These are phyloP conservation scores for Tetropium fuscum DNA, from an alignment of 2,888 invertebrate species.

Conservation along the genomic window DNA sequence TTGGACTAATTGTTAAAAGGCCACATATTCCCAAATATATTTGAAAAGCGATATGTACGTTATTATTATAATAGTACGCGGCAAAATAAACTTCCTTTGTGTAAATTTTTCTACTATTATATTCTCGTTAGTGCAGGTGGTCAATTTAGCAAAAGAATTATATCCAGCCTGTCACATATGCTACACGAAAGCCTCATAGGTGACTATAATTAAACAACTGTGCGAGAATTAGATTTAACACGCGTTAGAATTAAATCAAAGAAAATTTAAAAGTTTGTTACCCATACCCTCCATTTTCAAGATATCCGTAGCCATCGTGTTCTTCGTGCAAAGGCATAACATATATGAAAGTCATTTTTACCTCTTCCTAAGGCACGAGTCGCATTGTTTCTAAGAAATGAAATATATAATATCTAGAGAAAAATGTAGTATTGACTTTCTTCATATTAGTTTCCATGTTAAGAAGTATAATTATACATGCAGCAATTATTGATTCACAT, in stretches of 20 bases:
- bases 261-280: constrained; percentile 44
- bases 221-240: constrained; percentile 30
- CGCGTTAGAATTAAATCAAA: constrained; percentile 44
- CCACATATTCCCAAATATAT: too few relatives aligned
- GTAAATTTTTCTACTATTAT: background rate
- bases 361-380: constrained; percentile 5
- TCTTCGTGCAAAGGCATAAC: constrained; percentile 63
- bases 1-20: too few relatives aligned
- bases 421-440: background rate
- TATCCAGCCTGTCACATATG: background rate
- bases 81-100: too few relatives aligned
- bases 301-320: constrained; percentile 60
- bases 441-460: constrained; percentile 20
- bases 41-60: too few relatives aligned
- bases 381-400: background rate
- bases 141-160: background rate
- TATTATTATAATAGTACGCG: too few relatives aligned
- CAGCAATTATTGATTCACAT: constrained; percentile 26
- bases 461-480: constrained; percentile 30
- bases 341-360: constrained; percentile 65
- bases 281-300: constrained; percentile 60
- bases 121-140: background rate
- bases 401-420: too few relatives aligned
- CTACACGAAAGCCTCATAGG: constrained; percentile 9
- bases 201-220: constrained; percentile 2